Evolutionary conservation across 2,113 vertebrate species (phyloP), one percentile per base, ranked within the genome.

Genomic region (Pavo muticus): DNA sequence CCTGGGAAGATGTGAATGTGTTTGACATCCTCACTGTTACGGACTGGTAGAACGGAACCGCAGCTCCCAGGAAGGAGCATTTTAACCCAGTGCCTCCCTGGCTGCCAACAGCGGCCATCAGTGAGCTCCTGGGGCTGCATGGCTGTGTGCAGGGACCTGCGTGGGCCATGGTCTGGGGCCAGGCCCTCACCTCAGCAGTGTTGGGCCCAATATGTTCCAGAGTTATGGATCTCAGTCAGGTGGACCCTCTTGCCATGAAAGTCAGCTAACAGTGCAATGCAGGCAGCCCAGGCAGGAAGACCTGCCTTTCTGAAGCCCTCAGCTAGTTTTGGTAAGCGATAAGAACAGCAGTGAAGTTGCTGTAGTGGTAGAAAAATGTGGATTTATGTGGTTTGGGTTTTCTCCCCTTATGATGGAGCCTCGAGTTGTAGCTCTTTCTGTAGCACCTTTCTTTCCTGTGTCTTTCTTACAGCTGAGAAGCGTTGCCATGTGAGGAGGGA

Each of bases 401-500:
- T 11, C 15, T 25, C 5, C 45, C 25, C 24, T 39, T 52, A 3
- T 65, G 25, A 27, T 3, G 44, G 57, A 79, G 13, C 39, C 32
- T 50, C 15, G 11, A 23, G 42, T 37, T 9, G 29, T 52, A 29
- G 12, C 25, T 23, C 32, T 72, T 84, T 42, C n/a, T 42, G 23
- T 1, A 30, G 68, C 39, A 24, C 19, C 61, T 45, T 65, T 35
- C 44, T 23, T 18, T 54, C 1, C 6, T 30, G 57, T 39, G n/a
- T 15, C 17, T 29, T 10, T 57, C 61, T 52, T 18, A 4, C 0
- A 15, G 13, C 37, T 10, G 84, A 40, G 82, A 8, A 54, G 69
- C 75, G 16, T 29, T 0, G 3, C 65, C 85, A 56, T 42, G 3
- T 0, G 24, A 2, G 6, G 39, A n/a, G 44, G 57, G 56, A 67